A percentile compares a stretch with the other conserved stretches of the same genome.
These are phyloP conservation scores for Bellardia bayeri DNA, from an alignment of 2,888 invertebrate species.

Conservation along the genomic window DNA sequence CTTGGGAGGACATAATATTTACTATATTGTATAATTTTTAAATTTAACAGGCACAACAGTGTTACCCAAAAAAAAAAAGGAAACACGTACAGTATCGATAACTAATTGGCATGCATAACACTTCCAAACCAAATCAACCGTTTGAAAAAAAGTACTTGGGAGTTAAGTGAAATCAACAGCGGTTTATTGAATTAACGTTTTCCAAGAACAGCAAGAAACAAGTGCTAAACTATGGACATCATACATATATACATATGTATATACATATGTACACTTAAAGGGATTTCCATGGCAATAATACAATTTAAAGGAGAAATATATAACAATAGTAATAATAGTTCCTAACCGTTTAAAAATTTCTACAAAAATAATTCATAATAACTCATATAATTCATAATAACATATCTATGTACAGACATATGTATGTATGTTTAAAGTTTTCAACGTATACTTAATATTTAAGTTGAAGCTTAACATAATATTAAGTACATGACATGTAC, in stretches of 20 bases:
- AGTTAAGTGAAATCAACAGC: conserved; percentile 37
- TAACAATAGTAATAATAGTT: too few species aligned
- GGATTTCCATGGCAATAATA: conserved; percentile 17
- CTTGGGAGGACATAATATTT: not conserved
- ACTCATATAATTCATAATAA: too few species aligned
- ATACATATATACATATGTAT: not conserved
- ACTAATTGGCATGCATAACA: conserved; percentile 79
- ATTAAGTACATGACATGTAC: too few species aligned
- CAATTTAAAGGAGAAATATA: too few species aligned
- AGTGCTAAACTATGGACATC: not conserved
- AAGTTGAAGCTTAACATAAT: too few species aligned
- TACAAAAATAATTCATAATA: too few species aligned
- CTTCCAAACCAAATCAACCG: conserved; percentile 50
- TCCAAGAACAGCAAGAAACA: not conserved
- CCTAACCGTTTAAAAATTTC: too few species aligned
- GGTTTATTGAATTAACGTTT: conserved; percentile 56
- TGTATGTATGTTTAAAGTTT: too few species aligned
- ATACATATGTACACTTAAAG: not conserved
- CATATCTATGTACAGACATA: too few species aligned
- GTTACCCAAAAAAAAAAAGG: conserved; percentile 60
- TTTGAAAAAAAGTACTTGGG: not conserved
- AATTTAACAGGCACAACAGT: not conserved
- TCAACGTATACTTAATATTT: too few species aligned
- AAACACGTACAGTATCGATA: conserved; percentile 81
- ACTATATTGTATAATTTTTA: conserved; percentile 32